Base-by-base conservation (phyloP, 2,113 vertebrate genomes). In the Ciconia boyciana region DNA sequence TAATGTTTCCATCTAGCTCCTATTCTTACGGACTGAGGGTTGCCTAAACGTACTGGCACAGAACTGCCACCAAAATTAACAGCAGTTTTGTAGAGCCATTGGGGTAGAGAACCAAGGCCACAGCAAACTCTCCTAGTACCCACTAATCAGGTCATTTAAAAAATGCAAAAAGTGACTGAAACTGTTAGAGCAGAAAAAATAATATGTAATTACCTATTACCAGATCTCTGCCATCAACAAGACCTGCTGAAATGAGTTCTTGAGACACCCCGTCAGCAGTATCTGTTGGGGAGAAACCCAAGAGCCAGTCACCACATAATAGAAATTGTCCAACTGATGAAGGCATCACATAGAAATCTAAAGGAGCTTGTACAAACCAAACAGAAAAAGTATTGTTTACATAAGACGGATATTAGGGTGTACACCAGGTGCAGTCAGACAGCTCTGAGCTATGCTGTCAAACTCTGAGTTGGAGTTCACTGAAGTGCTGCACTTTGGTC, bases 211-310 rank as follows among this genome's bases (percentile, higher is more conserved):
- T 97, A 99, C 99, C 99, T 98, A 99, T 99, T 95, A 99, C 99
- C 97, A 99, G 97, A 96, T 99, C 99, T 97, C 98, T 99, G 96
- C 99, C 99, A 60, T 99, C 99, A 52, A 99, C 99, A 93, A 99
- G 98, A 65, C 99, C 99, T 28, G 99, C 99, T 74, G 99, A 99
- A 98, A 99, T 99, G 87, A 99, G 99, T 84, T 99, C 99, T 97
- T 99, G 99, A 82, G 99, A 99, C 83, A 99, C 99, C 7, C 99
- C 99, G 18, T 99, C 99, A 80, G 99, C 99, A 49, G 99, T 99
- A 98, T 99, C 99, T 99, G 98, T 61, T 93, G 83, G 89, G 55
- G 66, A 97, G 77, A 96, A 89, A 95, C 6, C 61, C 77, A 96
- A 95, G 26, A 90, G 29, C 18, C 39, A 29, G 52, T 97, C 79